Conservation (phyloP, 2,113 vertebrate genomes). For the Myxocyprinus asiaticus region DNA sequence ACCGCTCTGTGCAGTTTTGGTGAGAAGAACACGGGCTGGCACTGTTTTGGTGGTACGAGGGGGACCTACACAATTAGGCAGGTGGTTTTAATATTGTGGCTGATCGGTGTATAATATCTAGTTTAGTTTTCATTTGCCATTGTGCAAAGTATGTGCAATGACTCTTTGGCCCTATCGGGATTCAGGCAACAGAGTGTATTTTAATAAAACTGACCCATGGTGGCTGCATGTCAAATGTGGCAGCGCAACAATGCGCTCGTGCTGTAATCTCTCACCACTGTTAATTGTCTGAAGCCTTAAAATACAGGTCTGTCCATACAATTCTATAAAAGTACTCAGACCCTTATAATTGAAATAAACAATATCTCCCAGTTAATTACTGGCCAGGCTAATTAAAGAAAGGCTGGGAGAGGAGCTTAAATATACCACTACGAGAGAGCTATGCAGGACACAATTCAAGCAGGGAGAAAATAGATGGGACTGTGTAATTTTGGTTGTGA, state of each 20-base stretch:
- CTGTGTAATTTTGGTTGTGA: slow-evolving; percentile 82
- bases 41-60: too few relatives aligned
- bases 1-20: too few relatives aligned
- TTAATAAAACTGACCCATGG: slow-evolving; percentile 44
- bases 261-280: slow-evolving; percentile 65
- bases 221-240: slow-evolving; percentile 67
- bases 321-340: slow-evolving; percentile 78
- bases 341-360: slow-evolving; percentile 82
- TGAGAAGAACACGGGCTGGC: too few relatives aligned
- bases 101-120: too few relatives aligned
- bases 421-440: slow-evolving; percentile 76
- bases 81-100: too few relatives aligned
- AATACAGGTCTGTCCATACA: slow-evolving; percentile 78
- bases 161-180: neutral
- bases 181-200: slow-evolving; percentile 25
- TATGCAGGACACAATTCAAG: slow-evolving; percentile 82
- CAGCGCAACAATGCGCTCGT: slow-evolving; percentile 67
- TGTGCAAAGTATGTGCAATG: slow-evolving; percentile 31
- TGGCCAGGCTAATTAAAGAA: slow-evolving; percentile 85
- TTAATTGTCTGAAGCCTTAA: slow-evolving; percentile 75
- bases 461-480: slow-evolving; percentile 79
- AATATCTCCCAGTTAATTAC: slow-evolving; percentile 83
- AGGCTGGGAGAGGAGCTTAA: slow-evolving; percentile 77
- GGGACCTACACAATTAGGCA: too few relatives aligned
- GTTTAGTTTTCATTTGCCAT: neutral